Conservation (phyloP, 2,797 vertebrate species). For the Pantherophis vulpinus region DNA sequence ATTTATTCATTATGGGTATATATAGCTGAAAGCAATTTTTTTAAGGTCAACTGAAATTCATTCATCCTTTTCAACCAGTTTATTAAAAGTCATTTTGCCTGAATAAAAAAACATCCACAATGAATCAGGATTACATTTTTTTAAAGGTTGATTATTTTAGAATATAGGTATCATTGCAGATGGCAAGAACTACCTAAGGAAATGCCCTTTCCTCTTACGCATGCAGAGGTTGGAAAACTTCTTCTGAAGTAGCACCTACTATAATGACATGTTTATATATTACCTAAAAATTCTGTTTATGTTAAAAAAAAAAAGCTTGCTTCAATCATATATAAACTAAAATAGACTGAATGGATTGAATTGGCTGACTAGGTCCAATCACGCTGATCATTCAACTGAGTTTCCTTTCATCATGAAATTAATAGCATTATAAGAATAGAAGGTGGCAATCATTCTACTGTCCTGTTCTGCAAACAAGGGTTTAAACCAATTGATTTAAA, state of each 20-base stretch:
- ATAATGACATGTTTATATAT: background rate
- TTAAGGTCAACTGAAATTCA: background rate
- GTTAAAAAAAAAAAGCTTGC: background rate
- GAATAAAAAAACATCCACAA: background rate
- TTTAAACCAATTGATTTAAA: background rate
- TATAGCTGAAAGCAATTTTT: background rate
- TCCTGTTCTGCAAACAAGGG: background rate
- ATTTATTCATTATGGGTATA: background rate
- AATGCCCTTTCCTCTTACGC: background rate
- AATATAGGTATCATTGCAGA: background rate
- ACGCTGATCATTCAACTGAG: background rate
- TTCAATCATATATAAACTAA: background rate
- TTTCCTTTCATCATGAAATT: background rate
- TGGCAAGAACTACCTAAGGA: background rate
- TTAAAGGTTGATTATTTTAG: background rate
- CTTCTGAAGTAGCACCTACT: background rate
- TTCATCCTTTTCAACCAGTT: background rate
- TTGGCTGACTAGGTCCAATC: background rate
- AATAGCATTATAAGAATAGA: background rate
- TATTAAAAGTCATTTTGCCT: background rate
- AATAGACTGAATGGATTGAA: background rate
- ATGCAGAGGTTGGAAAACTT: background rate
- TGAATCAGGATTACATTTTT: background rate
- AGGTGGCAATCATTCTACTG: background rate
- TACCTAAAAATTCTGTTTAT: background rate